Evolutionary conservation across 35 echinoderm and acorn worm genomes (phyloP).

Genomic region (Lytechinus variegatus): DNA sequence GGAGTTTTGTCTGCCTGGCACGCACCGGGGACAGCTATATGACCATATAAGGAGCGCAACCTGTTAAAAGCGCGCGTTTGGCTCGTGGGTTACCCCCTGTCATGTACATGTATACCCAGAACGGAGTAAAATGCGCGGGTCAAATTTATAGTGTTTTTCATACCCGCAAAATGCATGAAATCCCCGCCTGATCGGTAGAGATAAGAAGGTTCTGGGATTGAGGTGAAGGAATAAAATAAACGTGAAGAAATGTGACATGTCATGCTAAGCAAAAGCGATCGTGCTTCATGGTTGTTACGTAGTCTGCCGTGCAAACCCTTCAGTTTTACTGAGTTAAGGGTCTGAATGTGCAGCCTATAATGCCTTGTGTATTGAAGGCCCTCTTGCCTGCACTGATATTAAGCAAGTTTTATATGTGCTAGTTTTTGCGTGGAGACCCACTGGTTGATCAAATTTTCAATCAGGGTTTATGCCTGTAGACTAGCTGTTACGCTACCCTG

Average conservation of each 20-base stretch:
- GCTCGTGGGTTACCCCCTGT: not conserved
- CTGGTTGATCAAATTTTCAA: too few relatives aligned
- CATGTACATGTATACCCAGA: not conserved
- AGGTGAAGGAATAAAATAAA: not conserved
- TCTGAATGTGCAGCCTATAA: too few relatives aligned
- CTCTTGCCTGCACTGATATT: too few relatives aligned
- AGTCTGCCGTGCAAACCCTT: too few relatives aligned
- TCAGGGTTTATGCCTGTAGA: too few relatives aligned
- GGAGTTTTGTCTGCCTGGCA: not conserved
- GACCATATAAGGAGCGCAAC: slow-evolving; percentile 9
- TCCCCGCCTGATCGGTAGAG: not conserved
- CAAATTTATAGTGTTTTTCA: not conserved
- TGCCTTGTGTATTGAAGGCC: too few relatives aligned
- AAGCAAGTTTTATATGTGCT: too few relatives aligned
- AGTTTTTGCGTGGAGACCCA: too few relatives aligned
- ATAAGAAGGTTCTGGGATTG: not conserved
- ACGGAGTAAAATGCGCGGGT: not conserved
- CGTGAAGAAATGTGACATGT: not conserved
- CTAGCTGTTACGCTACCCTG: not conserved
- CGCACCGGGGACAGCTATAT: not conserved
- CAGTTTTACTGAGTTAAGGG: too few relatives aligned
- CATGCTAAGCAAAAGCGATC: not conserved
- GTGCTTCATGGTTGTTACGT: not conserved
- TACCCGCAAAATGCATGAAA: slow-evolving; percentile 1
- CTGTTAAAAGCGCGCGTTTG: slow-evolving; percentile 9